These are phyloP conservation scores for Brachionus rubens DNA, from an alignment of 1,140 invertebrate genomes.

Conservation along the genomic window DNA sequence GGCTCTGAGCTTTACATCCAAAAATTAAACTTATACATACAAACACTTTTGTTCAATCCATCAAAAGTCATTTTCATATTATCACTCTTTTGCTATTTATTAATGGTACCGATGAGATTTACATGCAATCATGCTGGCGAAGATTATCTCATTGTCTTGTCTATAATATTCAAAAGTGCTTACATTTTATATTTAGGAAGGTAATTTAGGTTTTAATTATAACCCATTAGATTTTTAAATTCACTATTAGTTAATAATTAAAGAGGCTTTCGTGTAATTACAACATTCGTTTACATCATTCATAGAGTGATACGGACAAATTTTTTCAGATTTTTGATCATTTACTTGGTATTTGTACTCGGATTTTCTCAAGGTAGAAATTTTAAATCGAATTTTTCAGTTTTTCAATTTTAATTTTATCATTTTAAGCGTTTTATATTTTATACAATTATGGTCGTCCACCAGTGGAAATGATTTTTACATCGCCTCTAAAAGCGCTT, in stretches of 20 bases:
- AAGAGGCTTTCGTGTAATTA: constrained; percentile 93
- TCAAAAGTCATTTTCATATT: constrained; percentile 38
- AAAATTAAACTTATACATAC: not conserved
- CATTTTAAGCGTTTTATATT: constrained; percentile 25
- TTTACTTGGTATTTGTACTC: constrained; percentile 92
- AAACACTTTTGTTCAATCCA: constrained; percentile 40
- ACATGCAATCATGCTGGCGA: constrained; percentile 15
- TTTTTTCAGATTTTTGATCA: constrained; percentile 85
- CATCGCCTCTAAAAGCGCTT: not conserved
- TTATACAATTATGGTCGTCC: not conserved
- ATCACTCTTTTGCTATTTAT: constrained; percentile 20
- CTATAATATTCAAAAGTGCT: constrained; percentile 29
- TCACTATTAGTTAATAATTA: constrained; percentile 50
- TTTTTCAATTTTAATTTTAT: not conserved
- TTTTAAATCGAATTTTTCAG: not conserved
- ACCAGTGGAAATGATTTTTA: not conserved
- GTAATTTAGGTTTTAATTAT: constrained; percentile 61
- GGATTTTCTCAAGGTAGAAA: constrained; percentile 86
- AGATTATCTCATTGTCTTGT: constrained; percentile 17
- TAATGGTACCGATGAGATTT: constrained; percentile 33
- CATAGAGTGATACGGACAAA: constrained; percentile 97
- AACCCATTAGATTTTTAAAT: constrained; percentile 51
- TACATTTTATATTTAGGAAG: constrained; percentile 86
- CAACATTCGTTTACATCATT: constrained; percentile 98
- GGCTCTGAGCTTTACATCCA: constrained; percentile 34